Conservation (phyloP, 2,797 vertebrate species). For the Choloepus didactylus region DNA sequence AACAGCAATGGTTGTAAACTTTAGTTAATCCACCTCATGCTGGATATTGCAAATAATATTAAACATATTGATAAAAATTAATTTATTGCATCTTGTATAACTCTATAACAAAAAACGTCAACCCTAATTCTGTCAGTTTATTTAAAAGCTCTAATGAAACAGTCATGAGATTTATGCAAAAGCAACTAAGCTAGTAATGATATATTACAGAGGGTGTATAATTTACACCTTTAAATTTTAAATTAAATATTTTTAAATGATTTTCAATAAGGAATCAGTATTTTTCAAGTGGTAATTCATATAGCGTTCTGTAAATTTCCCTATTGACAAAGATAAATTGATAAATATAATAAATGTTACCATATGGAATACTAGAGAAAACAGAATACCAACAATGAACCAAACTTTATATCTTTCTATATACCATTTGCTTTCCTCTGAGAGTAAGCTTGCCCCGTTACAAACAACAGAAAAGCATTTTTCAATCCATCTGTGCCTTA, state of each 20-base stretch:
- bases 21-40: slow-evolving; percentile 58
- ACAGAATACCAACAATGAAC: slow-evolving; percentile 27
- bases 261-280: slow-evolving; percentile 29
- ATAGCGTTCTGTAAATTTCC: slow-evolving; percentile 34
- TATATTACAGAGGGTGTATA: slow-evolving; percentile 17
- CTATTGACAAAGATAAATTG: not conserved
- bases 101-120: slow-evolving; percentile 28
- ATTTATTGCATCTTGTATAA: slow-evolving; percentile 51
- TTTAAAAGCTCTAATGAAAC: slow-evolving; percentile 59
- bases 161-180: slow-evolving; percentile 47
- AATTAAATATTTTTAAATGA: slow-evolving; percentile 53
- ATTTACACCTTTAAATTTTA: slow-evolving; percentile 12
- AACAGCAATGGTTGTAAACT: slow-evolving; percentile 23
- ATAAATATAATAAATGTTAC: slow-evolving; percentile 26
- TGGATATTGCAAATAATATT: slow-evolving; percentile 39
- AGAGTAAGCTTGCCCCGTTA: too few relatives aligned
- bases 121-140: slow-evolving; percentile 1
- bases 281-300: slow-evolving; percentile 46
- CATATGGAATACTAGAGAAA: slow-evolving; percentile 17
- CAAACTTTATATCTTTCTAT: too few relatives aligned
- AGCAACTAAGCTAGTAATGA: slow-evolving; percentile 22
- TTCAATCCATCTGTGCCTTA: not conserved
- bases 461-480: not conserved
- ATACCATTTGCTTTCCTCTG: too few relatives aligned
- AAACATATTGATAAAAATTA: slow-evolving; percentile 57